phyloP scores from a whole-genome alignment of 2,113 vertebrate species.

The Paralichthys olivaceus region DNA sequence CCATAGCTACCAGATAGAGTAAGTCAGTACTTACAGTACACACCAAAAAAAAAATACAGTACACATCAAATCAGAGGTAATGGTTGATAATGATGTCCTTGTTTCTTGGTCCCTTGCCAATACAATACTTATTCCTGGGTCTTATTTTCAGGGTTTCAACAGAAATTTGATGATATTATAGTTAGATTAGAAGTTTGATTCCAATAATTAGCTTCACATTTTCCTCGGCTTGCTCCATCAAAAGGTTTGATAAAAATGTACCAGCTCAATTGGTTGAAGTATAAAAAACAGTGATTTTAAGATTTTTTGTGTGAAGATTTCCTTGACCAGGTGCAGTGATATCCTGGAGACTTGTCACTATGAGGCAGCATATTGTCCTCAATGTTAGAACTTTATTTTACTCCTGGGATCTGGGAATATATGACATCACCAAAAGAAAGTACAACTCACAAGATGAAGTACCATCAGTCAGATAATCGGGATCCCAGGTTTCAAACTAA shows the following conservation, averaged over 20 bases:
- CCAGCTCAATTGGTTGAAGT: background rate
- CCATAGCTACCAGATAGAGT: background rate
- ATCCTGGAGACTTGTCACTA: background rate
- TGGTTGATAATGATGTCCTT: background rate
- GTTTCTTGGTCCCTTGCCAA: background rate
- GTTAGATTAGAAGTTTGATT: background rate
- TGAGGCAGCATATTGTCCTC: background rate
- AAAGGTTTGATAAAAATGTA: too few relatives aligned
- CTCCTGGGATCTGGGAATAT: background rate
- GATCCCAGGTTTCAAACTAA: background rate
- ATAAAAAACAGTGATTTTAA: background rate
- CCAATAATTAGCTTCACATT: background rate
- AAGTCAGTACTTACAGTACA: background rate
- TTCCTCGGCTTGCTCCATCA: background rate
- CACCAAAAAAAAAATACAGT: conserved; percentile 5
- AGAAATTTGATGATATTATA: background rate
- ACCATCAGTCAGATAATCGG: background rate
- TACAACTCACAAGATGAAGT: background rate
- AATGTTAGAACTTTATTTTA: background rate
- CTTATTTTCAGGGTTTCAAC: conserved; percentile 1
- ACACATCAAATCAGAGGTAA: conserved; percentile 17
- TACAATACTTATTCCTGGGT: conserved; percentile 4
- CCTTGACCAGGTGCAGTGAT: too few relatives aligned
- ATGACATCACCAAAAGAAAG: too few relatives aligned
- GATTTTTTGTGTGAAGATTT: too few relatives aligned